Percentiles rank a stretch among this genome's conserved stretches.
These are phyloP conservation scores for Agrilus mali DNA, from an alignment of 2,888 invertebrate genomes.

Conservation along the genomic window DNA sequence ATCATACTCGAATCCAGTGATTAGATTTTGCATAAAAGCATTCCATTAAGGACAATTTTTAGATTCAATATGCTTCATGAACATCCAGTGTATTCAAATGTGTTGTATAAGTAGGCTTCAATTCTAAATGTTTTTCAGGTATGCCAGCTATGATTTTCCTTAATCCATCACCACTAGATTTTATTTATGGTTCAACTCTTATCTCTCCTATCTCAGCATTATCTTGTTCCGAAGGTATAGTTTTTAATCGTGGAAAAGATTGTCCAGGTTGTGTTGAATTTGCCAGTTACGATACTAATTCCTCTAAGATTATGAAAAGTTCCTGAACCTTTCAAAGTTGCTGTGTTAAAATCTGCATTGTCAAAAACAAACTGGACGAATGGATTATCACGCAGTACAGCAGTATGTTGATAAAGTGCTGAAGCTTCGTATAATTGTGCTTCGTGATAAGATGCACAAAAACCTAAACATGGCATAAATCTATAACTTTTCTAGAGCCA, in stretches of 20 bases:
- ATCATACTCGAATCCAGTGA: slow-evolving; percentile 4
- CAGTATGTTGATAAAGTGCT: slow-evolving; percentile 1
- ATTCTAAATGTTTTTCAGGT: slow-evolving; percentile 4
- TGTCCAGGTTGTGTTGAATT: slow-evolving; percentile 3
- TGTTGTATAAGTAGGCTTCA: slow-evolving; percentile 5
- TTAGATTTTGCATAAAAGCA: slow-evolving; percentile 5
- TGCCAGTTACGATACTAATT: slow-evolving; percentile 3
- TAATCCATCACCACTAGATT: slow-evolving; percentile 5
- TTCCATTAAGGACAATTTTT: slow-evolving; percentile 6
- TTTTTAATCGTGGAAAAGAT: slow-evolving; percentile 5
- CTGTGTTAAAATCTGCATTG: slow-evolving; percentile 1
- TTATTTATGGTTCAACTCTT: slow-evolving; percentile 4
- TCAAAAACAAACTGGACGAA: not conserved
- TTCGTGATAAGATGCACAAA: slow-evolving; percentile 2
- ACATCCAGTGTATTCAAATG: slow-evolving; percentile 3
- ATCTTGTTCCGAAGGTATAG: slow-evolving; percentile 5
- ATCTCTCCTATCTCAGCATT: slow-evolving; percentile 6
- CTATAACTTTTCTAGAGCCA: slow-evolving; percentile 4
- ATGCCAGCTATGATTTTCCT: slow-evolving; percentile 4
- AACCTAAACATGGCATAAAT: slow-evolving; percentile 2
- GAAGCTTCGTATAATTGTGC: slow-evolving; percentile 5
- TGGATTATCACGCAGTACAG: slow-evolving; percentile 3
- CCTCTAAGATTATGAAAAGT: slow-evolving; percentile 6
- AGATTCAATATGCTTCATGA: slow-evolving; percentile 3
- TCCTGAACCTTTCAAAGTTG: slow-evolving; percentile 3